Evolutionary conservation across 2,888 invertebrate genomes (phyloP).

Genomic region (Saturnia pavonia): DNA sequence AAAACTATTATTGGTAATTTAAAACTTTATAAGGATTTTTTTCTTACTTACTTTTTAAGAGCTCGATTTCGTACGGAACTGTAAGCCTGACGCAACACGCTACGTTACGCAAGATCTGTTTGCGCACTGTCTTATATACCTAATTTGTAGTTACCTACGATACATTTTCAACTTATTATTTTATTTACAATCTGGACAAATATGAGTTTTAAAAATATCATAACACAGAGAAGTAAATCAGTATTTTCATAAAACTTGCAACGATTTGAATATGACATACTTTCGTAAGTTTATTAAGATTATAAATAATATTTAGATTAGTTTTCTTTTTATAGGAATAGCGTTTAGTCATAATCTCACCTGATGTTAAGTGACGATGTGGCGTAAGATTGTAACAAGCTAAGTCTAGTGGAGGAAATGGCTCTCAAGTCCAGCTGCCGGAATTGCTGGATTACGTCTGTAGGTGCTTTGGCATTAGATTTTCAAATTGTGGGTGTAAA

Average conservation of each 20-base stretch:
- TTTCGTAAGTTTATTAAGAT: neutral
- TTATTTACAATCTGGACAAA: neutral
- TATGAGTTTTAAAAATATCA: neutral
- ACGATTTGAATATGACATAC: neutral
- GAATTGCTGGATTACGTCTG: too few relatives aligned
- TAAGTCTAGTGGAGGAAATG: too few relatives aligned
- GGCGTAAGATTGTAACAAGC: too few relatives aligned
- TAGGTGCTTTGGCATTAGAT: too few relatives aligned
- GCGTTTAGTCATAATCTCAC: too few relatives aligned
- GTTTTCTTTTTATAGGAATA: too few relatives aligned
- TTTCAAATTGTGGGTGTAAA: too few relatives aligned
- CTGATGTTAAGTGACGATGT: too few relatives aligned
- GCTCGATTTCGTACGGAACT: constrained; percentile 15
- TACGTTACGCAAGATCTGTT: constrained; percentile 31
- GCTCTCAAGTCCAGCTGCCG: too few relatives aligned
- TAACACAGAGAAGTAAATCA: neutral
- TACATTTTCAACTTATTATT: constrained; percentile 2
- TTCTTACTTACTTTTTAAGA: neutral
- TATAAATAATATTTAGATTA: too few relatives aligned
- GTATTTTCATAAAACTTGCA: neutral
- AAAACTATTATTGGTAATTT: neutral
- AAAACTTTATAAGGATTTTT: neutral
- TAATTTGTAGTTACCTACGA: neutral
- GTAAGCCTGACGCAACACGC: constrained; percentile 23
- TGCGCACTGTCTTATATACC: constrained; percentile 14